Conservation (phyloP, 1,140 invertebrate species). For the Nebria ingens region DNA sequence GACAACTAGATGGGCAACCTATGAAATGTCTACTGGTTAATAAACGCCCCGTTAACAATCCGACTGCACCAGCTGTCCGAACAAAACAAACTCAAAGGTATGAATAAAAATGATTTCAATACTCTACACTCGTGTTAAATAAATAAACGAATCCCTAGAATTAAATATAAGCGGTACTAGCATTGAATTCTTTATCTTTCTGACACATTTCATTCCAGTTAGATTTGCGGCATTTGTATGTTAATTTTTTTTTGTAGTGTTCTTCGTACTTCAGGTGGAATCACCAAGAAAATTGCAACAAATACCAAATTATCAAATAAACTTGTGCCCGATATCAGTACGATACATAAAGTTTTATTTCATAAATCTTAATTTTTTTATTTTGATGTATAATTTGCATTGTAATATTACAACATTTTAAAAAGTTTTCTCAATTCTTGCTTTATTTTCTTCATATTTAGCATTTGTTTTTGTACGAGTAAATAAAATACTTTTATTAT, state of each 20-base stretch:
- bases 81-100: slow-evolving; percentile 14
- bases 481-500: too few species aligned
- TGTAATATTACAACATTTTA: too few species aligned
- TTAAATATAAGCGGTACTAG: neutral
- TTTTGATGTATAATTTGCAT: too few species aligned
- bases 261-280: neutral
- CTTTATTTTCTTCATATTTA: too few species aligned
- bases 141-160: slow-evolving; percentile 10
- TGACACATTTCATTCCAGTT: slow-evolving; percentile 14
- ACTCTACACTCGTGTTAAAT: neutral
- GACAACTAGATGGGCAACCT: slow-evolving; percentile 76
- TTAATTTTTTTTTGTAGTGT: slow-evolving; percentile 13
- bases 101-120: neutral
- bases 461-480: too few species aligned
- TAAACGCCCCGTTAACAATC: slow-evolving; percentile 50
- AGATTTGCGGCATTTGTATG: slow-evolving; percentile 7
- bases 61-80: slow-evolving; percentile 38
- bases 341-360: slow-evolving; percentile 35
- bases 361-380: slow-evolving; percentile 16
- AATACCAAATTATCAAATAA: slow-evolving; percentile 20
- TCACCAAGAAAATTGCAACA: slow-evolving; percentile 11
- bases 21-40: slow-evolving; percentile 74
- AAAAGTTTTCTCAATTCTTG: too few species aligned
- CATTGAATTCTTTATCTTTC: slow-evolving; percentile 10
- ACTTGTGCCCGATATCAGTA: slow-evolving; percentile 31